phyloP scores from a whole-genome alignment of 2,888 invertebrate species.

The Cetonia aurata region DNA sequence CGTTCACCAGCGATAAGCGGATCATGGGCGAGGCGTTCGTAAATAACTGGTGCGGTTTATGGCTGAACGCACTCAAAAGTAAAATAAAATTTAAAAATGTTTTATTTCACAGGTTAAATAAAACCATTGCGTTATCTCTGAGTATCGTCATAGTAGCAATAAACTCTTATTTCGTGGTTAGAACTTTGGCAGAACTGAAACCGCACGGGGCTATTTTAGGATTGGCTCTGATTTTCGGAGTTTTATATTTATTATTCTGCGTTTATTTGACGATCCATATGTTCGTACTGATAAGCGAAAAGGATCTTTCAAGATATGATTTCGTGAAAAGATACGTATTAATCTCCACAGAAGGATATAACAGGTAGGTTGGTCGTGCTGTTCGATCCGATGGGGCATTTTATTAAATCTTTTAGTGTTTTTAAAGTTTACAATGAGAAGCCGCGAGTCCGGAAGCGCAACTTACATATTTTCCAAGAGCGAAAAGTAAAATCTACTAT shows the following conservation, averaged over 20 bases:
- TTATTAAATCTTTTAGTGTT: background rate
- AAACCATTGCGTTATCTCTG: slow-evolving; percentile 75
- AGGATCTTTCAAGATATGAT: slow-evolving; percentile 68
- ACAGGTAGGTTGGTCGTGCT: slow-evolving; percentile 68
- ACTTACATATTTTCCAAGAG: too few species aligned
- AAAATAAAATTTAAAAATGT: background rate
- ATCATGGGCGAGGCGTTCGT: slow-evolving; percentile 86
- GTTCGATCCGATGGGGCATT: background rate
- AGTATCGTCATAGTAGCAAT: slow-evolving; percentile 81
- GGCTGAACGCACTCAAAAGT: background rate
- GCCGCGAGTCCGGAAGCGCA: too few species aligned
- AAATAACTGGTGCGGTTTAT: slow-evolving; percentile 76
- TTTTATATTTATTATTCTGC: slow-evolving; percentile 80
- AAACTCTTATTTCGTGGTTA: slow-evolving; percentile 82
- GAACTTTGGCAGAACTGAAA: slow-evolving; percentile 69
- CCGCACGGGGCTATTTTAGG: slow-evolving; percentile 66
- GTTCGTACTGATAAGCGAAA: slow-evolving; percentile 76
- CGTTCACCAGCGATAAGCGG: slow-evolving; percentile 82
- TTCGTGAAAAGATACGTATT: slow-evolving; percentile 72
- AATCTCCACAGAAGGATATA: slow-evolving; percentile 70
- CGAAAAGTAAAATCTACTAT: too few species aligned
- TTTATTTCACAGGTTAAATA: slow-evolving; percentile 73
- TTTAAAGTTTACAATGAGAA: too few species aligned
- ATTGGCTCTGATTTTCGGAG: slow-evolving; percentile 70
- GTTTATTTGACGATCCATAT: slow-evolving; percentile 81